These are phyloP conservation scores for Osedax fenrisi DNA, from an alignment of 2,888 invertebrate genomes.

Conservation along the genomic window DNA sequence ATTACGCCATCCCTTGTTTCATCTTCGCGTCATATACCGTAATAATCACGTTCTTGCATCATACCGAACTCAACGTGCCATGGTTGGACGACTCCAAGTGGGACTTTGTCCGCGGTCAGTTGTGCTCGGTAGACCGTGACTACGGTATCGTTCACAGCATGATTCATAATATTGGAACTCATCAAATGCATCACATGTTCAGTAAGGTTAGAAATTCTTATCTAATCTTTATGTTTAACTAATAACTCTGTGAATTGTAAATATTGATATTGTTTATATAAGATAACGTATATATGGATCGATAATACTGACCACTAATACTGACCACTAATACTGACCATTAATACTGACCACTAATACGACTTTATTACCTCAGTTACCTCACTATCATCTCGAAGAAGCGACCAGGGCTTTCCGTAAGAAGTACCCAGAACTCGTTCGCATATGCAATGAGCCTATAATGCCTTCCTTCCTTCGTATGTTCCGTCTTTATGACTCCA, in stretches of 20 bases:
- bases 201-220: conserved; percentile 40
- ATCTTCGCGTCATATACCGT: conserved; percentile 44
- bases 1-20: conserved; percentile 42
- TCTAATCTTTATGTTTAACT: too few species aligned
- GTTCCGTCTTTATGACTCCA: conserved; percentile 40
- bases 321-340: too few species aligned
- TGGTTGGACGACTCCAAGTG: conserved; percentile 44
- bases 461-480: conserved; percentile 42
- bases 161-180: conserved; percentile 45
- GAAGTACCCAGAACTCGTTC: conserved; percentile 41
- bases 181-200: conserved; percentile 47
- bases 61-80: conserved; percentile 44
- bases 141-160: conserved; percentile 45
- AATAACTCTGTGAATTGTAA: too few species aligned
- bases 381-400: conserved; percentile 47
- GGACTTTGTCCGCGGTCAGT: conserved; percentile 47
- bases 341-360: too few species aligned
- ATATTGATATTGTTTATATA: too few species aligned
- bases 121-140: conserved; percentile 45
- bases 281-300: too few species aligned
- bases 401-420: conserved; percentile 43
- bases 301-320: too few species aligned
- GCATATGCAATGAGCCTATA: conserved; percentile 41
- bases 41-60: conserved; percentile 47
- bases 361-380: too few species aligned